Evolutionary conservation across 2,113 vertebrate genomes (phyloP), one percentile per base, ranked within the genome.

Genomic region (Spizaetus ornatus): DNA sequence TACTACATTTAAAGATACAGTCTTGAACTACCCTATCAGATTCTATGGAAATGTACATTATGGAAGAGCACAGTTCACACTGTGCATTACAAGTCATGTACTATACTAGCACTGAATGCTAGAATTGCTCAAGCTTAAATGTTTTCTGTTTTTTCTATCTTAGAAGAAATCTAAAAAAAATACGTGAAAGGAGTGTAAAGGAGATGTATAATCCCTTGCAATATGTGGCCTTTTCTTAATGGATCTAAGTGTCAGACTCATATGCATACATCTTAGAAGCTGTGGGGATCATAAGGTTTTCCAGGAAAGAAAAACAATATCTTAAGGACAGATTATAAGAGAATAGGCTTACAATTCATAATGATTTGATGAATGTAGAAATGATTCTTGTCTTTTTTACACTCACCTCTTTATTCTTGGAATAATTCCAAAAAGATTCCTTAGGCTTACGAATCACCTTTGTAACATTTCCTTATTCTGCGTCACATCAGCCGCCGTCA

Each of bases 231-330:
- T 77, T 58, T 59, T 38, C 61, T 45, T 52, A 43, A 40, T n/a
- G 40, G 47, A 4, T 11, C 0, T 13, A 34, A 29, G 10, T 29
- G 8, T 77, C 47, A 53, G 25, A 21, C 29, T 40, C 17, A 0
- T 38, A 25, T 9, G 16, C 29, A 55, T n/a, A 23, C 16, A 6
- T 17, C n/a, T 40, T 45, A 40, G 23, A 62, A 71, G 56, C 65
- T 69, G 16, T 29, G 40, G 16, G 53, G 20, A 76, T 69, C 16
- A 1, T 45, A 48, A 85, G n/a, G 25, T 73, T 93, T 85, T 78
- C 34, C 29, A 42, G 59, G 36, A 42, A 85, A 50, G 23, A 25
- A 38, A 36, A 45, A 1, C 19, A 55, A 0, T 26, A 11, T 36
- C n/a, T 42, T 34, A 40, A 26, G 27, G 53, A 45, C 53, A 47